phyloP scores from a whole-genome alignment of 64 coral and sea anemone species.

The Acropora tenuis region DNA sequence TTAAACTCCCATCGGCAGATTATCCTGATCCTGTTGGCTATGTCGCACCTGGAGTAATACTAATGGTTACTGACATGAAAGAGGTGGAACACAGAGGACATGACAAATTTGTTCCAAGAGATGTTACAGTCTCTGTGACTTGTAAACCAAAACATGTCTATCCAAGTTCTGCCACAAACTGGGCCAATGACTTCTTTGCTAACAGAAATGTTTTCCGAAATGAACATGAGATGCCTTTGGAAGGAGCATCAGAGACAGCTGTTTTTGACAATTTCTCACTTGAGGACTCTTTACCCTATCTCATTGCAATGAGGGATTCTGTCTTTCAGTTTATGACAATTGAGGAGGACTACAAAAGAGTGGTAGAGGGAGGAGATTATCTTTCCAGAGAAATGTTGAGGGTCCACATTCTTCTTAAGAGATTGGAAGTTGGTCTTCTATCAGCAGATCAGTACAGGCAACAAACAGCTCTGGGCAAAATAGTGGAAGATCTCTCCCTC shows the following conservation, averaged over 20 bases:
- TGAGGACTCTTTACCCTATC: constrained; percentile 23
- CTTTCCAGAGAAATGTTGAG: constrained; percentile 51
- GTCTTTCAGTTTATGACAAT: constrained; percentile 65
- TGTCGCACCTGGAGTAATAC: constrained; percentile 56
- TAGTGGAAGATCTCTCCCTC: constrained; percentile 10
- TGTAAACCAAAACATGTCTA: constrained; percentile 59
- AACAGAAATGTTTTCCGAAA: constrained; percentile 34
- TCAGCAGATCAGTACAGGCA: constrained; percentile 10
- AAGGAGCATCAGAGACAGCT: constrained; percentile 31
- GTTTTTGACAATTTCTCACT: not conserved
- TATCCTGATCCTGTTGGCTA: constrained; percentile 66
- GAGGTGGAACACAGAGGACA: constrained; percentile 31
- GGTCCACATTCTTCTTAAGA: constrained; percentile 43
- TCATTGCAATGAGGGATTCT: constrained; percentile 49
- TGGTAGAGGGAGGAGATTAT: constrained; percentile 45
- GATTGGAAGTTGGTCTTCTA: constrained; percentile 32
- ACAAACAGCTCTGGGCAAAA: constrained; percentile 12
- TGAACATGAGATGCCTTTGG: constrained; percentile 46
- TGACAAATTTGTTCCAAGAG: constrained; percentile 45
- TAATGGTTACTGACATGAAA: constrained; percentile 61
- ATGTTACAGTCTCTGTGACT: constrained; percentile 58
- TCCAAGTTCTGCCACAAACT: constrained; percentile 47
- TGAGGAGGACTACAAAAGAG: constrained; percentile 40
- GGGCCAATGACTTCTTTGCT: constrained; percentile 45
- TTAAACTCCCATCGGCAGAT: constrained; percentile 52